phyloP scores from a whole-genome alignment of 2,797 vertebrate genomes.

The Coregonus suidteri region DNA sequence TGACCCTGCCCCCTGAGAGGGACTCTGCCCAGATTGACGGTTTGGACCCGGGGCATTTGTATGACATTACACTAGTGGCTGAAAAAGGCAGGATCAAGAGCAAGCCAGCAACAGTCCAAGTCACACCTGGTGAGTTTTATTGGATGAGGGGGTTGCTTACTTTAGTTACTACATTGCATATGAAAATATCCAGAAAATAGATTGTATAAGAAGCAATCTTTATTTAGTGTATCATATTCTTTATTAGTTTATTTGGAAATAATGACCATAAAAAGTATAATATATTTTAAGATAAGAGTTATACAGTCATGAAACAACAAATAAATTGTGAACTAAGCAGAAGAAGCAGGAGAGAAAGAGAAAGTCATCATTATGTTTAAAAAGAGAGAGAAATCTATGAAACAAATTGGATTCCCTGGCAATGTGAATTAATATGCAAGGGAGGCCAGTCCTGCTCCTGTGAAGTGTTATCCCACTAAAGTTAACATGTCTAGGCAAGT shows the following conservation, averaged over 20 bases:
- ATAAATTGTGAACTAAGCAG: background rate
- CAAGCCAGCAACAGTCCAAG: slow-evolving; percentile 60
- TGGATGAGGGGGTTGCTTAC: background rate
- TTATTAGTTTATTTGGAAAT: no score
- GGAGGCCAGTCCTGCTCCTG: slow-evolving; percentile 14
- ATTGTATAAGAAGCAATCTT: background rate
- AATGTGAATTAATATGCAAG: slow-evolving; percentile 5
- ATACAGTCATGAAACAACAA: background rate
- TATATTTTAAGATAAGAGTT: background rate
- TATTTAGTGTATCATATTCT: background rate
- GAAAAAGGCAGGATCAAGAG: slow-evolving; percentile 68
- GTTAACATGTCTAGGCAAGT: slow-evolving; percentile 8
- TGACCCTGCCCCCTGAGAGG: slow-evolving; percentile 63
- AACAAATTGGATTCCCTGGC: slow-evolving; percentile 18
- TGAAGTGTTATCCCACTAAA: slow-evolving; percentile 16
- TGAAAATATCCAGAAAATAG: background rate
- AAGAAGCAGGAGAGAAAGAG: background rate
- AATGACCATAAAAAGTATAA: no score
- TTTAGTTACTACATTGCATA: background rate
- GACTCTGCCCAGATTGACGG: slow-evolving; percentile 73
- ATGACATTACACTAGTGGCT: slow-evolving; percentile 73
- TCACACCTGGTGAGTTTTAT: slow-evolving; percentile 72
- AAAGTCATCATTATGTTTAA: background rate
- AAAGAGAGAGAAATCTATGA: background rate
- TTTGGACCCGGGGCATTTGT: slow-evolving; percentile 73